phyloP scores from a whole-genome alignment of 2,797 vertebrate genomes.

The Knipowitschia caucasica region DNA sequence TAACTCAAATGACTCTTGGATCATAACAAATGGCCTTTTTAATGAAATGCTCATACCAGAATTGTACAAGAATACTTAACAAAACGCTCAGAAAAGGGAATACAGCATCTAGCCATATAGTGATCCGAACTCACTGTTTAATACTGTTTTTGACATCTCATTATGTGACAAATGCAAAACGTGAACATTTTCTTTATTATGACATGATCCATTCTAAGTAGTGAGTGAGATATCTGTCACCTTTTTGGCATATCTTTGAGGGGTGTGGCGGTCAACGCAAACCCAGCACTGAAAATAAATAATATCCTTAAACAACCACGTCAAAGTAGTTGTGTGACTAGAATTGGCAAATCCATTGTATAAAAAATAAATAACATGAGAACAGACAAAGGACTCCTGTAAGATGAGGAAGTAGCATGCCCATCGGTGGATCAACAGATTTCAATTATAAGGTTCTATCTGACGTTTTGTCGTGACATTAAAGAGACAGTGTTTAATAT shows the following conservation, averaged over 20 bases:
- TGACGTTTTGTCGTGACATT: too few relatives aligned
- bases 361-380: conserved; percentile 91
- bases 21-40: conserved; percentile 48
- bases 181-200: conserved; percentile 57
- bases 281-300: conserved; percentile 30
- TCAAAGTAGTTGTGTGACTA: conserved; percentile 58
- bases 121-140: conserved; percentile 66
- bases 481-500: too few relatives aligned
- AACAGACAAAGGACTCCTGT: too few relatives aligned
- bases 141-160: conserved; percentile 72
- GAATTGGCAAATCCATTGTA: conserved; percentile 78
- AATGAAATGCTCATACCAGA: conserved; percentile 61
- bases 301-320: conserved; percentile 55
- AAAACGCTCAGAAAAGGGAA: conserved; percentile 63
- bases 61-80: conserved; percentile 70
- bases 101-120: conserved; percentile 64
- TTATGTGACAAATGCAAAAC: conserved; percentile 60
- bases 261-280: conserved; percentile 58
- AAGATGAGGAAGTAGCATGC: too few relatives aligned
- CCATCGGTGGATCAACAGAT: too few relatives aligned
- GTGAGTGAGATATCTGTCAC: conserved; percentile 33
- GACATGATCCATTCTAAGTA: conserved; percentile 29
- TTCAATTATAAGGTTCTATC: too few relatives aligned
- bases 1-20: conserved; percentile 63
- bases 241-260: conserved; percentile 61